A percentile compares a stretch with the other conserved stretches of the same genome.
Conservation (phyloP, 2,113 vertebrate species). For the Prolemur simus region DNA sequence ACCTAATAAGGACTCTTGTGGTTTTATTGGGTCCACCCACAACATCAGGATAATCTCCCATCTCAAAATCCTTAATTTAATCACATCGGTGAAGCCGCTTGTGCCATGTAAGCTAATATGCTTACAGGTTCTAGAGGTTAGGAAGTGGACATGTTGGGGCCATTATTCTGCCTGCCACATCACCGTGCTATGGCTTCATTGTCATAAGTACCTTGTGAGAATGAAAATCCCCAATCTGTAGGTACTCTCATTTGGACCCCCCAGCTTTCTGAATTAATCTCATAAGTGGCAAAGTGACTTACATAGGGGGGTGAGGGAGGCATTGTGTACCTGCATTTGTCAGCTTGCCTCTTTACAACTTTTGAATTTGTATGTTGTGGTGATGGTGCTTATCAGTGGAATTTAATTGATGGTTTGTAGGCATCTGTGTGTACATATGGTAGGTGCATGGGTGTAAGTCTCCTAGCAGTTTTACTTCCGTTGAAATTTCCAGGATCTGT, state of each 20-base stretch:
- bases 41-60: not conserved
- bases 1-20: not conserved
- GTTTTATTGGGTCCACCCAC: not conserved
- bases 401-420: not conserved
- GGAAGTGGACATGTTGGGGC: not conserved
- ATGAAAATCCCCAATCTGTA: not conserved
- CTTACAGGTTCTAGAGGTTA: not conserved
- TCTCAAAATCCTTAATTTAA: not conserved
- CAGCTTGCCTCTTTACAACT: not conserved
- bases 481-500: not conserved
- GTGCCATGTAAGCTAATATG: not conserved
- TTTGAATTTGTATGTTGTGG: not conserved
- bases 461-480: not conserved
- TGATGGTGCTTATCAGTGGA: not conserved
- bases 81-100: not conserved
- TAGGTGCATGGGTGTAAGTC: not conserved
- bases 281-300: not conserved
- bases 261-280: not conserved
- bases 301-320: not conserved
- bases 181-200: not conserved
- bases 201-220: not conserved
- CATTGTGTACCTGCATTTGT: not conserved
- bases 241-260: not conserved
- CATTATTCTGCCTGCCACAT: not conserved
- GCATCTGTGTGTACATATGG: not conserved